Base-by-base conservation (phyloP, 1,140 invertebrate genomes). In the Dendroctonus valens region DNA sequence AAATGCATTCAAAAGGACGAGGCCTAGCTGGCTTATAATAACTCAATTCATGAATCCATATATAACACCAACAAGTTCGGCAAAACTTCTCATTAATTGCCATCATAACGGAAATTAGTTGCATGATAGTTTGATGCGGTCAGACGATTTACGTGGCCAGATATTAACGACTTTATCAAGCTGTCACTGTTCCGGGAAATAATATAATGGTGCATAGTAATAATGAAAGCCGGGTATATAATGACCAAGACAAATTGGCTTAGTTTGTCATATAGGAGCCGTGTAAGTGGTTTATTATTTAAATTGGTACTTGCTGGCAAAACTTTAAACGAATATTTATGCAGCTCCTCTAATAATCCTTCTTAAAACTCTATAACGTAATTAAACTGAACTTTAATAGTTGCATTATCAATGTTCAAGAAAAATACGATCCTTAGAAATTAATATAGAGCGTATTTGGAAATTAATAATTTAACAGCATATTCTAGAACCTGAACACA, bases 111-210 rank as follows among this genome's bases (percentile, higher is more conserved):
- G 50, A 52, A 52, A 52, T 52, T 52, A 52, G n/a, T 52, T 15
- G 50, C 50, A 52, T 52, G 50, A 52, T 52, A 52, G 50, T 52
- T 52, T 52, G 50, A 52, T 52, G 50, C 50, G 50, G 50, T 52
- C 50, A 52, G 50, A 9, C 50, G n/a, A 52, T 52, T 52, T 52
- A 52, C 8, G 26, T 52, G 50, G 26, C 50, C 50, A 52, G 50
- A 15, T 52, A 52, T 52, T 46, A 46, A 52, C 50, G 50, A 15
- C 50, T 52, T 52, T 52, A 52, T 52, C n/a, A 52, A 52, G 8
- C n/a, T 52, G 50, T 52, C 50, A 52, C n/a, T 15, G 50, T 52
- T 52, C n/a, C 50, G 50, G 26, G 42, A 46, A 46, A 46, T 12
- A 46, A 46, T 46, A 46, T 46, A 12, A 12, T 46, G 42, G 42